Conservation (phyloP, 2,888 invertebrate genomes). For the Schizaphis graminum region DNA sequence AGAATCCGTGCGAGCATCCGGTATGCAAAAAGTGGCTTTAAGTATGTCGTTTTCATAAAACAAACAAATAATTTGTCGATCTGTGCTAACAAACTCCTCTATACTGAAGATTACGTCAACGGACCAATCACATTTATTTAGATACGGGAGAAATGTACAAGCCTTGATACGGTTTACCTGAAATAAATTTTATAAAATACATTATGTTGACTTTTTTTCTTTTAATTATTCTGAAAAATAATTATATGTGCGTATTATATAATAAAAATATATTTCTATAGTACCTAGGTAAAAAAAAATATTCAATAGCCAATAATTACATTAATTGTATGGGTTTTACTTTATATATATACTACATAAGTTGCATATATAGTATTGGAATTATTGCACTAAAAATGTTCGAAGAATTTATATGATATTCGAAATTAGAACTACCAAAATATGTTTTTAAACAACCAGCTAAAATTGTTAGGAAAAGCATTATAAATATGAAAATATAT, state of each 20-base stretch:
- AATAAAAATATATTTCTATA: not conserved
- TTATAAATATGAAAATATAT: not conserved
- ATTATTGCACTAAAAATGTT: too few species aligned
- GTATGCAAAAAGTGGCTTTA: conserved; percentile 43
- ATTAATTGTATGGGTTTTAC: not conserved
- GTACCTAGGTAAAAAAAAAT: not conserved
- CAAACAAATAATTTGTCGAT: conserved; percentile 29
- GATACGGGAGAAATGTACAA: conserved; percentile 44
- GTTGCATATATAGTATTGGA: too few species aligned
- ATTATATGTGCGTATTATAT: not conserved
- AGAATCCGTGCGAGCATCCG: conserved; percentile 35
- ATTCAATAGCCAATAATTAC: not conserved
- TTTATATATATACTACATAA: not conserved
- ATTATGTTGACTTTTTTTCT: not conserved
- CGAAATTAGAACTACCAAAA: not conserved
- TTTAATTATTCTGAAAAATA: not conserved
- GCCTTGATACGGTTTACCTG: conserved; percentile 39
- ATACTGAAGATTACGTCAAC: not conserved
- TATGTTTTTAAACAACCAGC: not conserved
- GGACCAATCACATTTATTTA: conserved; percentile 31
- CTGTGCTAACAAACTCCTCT: conserved; percentile 16
- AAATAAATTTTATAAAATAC: not conserved
- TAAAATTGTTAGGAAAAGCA: not conserved
- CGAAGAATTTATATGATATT: too few species aligned
- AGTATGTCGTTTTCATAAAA: conserved; percentile 39